Evolutionary conservation across 2,888 invertebrate genomes (phyloP).

Genomic region (Podotricha telesiphe): DNA sequence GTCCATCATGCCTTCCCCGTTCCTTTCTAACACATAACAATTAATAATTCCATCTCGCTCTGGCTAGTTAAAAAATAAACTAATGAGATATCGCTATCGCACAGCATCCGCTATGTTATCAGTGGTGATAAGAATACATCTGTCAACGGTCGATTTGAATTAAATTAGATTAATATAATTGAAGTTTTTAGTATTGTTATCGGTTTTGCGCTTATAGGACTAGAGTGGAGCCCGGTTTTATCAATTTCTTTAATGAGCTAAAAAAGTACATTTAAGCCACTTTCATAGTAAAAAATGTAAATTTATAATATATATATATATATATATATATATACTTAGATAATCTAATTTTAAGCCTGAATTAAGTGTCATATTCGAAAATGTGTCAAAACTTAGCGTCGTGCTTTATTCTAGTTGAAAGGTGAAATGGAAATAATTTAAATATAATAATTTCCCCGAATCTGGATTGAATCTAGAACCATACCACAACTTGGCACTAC

Average conservation of each 20-base stretch:
- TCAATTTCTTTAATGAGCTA: neutral
- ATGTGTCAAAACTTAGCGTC: too few relatives aligned
- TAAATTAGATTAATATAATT: constrained; percentile 41
- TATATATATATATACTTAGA: too few relatives aligned
- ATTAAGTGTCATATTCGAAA: too few relatives aligned
- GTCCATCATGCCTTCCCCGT: constrained; percentile 64
- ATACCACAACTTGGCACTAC: too few relatives aligned
- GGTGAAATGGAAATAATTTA: too few relatives aligned
- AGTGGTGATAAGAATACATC: constrained; percentile 64
- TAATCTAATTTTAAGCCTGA: too few relatives aligned
- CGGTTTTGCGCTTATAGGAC: constrained; percentile 15
- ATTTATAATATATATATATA: too few relatives aligned
- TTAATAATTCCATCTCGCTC: constrained; percentile 58
- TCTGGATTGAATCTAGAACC: too few relatives aligned
- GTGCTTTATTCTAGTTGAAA: too few relatives aligned
- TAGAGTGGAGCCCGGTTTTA: neutral
- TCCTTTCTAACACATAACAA: constrained; percentile 55
- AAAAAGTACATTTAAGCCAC: neutral
- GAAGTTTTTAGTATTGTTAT: constrained; percentile 32
- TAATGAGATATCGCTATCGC: constrained; percentile 54
- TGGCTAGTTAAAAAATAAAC: constrained; percentile 69
- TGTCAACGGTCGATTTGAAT: constrained; percentile 61
- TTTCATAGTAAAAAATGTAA: too few relatives aligned
- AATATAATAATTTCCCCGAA: too few relatives aligned
- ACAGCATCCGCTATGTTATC: constrained; percentile 72